phyloP scores from a whole-genome alignment of 2,888 invertebrate species.

The Gryllus longicercus region DNA sequence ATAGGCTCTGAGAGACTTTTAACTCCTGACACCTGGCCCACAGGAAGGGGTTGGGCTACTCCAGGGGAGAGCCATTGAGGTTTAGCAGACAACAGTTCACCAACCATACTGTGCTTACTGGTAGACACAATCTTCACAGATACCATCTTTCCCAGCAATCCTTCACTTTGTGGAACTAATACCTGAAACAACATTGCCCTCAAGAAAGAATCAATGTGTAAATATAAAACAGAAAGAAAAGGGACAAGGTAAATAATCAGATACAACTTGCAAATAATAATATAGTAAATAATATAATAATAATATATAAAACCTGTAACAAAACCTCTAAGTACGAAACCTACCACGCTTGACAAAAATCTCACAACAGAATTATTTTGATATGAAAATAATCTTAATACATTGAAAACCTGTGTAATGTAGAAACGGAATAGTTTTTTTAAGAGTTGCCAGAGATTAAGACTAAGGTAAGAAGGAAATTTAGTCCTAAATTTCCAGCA shows the following conservation, averaged over 20 bases:
- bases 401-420: too few relatives aligned
- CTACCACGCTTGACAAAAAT: background rate
- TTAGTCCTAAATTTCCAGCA: too few relatives aligned
- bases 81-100: constrained; percentile 52
- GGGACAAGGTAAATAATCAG: background rate
- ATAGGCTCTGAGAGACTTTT: background rate
- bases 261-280: background rate
- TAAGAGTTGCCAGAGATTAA: too few relatives aligned
- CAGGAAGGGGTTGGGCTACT: background rate
- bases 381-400: background rate
- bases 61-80: background rate
- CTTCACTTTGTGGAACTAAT: constrained; percentile 71
- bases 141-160: constrained; percentile 78
- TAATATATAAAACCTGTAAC: background rate
- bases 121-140: constrained; percentile 68
- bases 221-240: background rate
- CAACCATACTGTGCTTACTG: constrained; percentile 76
- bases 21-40: background rate
- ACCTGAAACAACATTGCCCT: constrained; percentile 50
- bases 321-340: background rate
- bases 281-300: background rate
- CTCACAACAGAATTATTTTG: background rate
- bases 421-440: too few relatives aligned
- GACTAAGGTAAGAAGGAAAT: too few relatives aligned
- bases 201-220: too few relatives aligned